Evolutionary conservation across 2,797 vertebrate species (phyloP), one percentile per base, ranked within the genome.

Genomic region (Melanotaenia trifasciata): DNA sequence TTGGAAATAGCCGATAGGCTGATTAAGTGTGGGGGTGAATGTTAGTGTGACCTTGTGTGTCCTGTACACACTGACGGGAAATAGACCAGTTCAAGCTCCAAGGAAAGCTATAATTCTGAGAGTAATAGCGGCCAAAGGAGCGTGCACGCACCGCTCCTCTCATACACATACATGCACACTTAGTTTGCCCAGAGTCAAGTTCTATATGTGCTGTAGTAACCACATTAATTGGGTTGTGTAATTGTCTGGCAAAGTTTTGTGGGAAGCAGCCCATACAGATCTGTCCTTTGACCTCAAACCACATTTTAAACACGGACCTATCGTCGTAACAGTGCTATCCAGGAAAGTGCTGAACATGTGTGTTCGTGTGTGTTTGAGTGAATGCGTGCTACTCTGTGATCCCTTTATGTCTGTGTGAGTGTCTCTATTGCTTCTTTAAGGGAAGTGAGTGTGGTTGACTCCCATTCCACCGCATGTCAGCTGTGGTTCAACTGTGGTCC

Each of bases 221-320:
- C 92, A 93, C 92, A 93, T 91, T 92, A 88, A 90, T 92, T 92
- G 89, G 82, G 88, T 93, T 93, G 87, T 90, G 90, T 91, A 93
- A 93, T 92, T 91, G 87, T 91, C 78, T 91, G 90, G 90, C 89
- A 92, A 88, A 89, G 89, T 83, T 89, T 90, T 89, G 89, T 91
- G 91, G 90, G 88, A 91, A 93, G 88, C 79, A 68, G 77, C 76
- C 84, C 81, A 64, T 90, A 78, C 79, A 84, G 86, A 90, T 86
- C 86, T 90, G 89, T 90, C 87, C 85, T 72, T 88, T 86, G 68
- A 80, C 85, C 90, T 89, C 86, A 91, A 92, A 92, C 86, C 80
- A 47, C 86, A 87, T 90, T 94, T 92, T 91, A 89, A 90, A 92
- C 89, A 90, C 76, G 86, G 78, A 79, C 85, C 81, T 77, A 85